Conservation (phyloP, 2,797 vertebrate genomes). For the Brachyalestes nurse region DNA sequence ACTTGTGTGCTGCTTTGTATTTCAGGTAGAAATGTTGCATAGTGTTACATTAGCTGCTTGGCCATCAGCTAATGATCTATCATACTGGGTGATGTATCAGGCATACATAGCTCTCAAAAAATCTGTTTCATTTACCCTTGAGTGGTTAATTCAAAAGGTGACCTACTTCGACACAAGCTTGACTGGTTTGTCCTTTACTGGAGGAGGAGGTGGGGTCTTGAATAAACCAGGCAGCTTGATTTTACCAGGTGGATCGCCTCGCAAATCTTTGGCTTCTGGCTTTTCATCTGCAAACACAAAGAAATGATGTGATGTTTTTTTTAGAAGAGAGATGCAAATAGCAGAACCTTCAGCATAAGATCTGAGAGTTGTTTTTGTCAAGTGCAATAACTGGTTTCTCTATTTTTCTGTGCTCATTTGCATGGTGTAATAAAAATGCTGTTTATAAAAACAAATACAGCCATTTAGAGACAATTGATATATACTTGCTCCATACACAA, state of each 20-base stretch:
- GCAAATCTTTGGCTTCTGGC: constrained; percentile 74
- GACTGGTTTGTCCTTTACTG: constrained; percentile 79
- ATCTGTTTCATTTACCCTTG: background rate
- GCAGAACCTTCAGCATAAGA: background rate
- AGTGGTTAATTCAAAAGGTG: background rate
- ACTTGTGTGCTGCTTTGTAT: too few species aligned
- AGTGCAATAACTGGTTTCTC: background rate
- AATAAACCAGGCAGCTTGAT: constrained; percentile 74
- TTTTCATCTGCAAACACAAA: constrained; percentile 65
- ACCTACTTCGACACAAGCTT: constrained; percentile 78
- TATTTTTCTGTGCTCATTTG: background rate
- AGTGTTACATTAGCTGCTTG: too few species aligned
- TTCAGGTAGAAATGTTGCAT: too few species aligned
- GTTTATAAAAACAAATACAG: background rate
- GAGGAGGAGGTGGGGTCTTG: constrained; percentile 78
- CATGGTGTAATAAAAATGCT: background rate
- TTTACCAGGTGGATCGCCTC: constrained; percentile 76
- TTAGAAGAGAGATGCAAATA: background rate
- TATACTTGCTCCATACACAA: background rate
- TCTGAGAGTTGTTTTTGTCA: background rate
- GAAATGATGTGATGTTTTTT: constrained; percentile 5
- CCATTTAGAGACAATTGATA: background rate
- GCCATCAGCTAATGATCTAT: too few species aligned
- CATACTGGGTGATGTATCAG: too few species aligned
- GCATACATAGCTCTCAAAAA: background rate